These are phyloP conservation scores for Ectropis crepuscularia DNA, from an alignment of 2,888 invertebrate species.

Conservation along the genomic window DNA sequence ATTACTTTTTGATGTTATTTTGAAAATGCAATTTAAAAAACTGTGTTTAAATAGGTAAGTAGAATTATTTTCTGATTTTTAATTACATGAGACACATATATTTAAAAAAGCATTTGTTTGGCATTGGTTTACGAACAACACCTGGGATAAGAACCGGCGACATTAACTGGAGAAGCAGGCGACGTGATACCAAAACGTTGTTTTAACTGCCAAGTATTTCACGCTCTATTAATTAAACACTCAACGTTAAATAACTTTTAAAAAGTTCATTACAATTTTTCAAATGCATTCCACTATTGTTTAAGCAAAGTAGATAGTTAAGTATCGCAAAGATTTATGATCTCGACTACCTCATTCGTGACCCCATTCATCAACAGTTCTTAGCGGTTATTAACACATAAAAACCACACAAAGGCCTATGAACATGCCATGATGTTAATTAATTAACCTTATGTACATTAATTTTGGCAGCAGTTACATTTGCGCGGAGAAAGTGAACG, in stretches of 20 bases:
- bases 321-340: conserved; percentile 18
- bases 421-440: conserved; percentile 24
- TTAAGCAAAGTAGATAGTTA: background rate
- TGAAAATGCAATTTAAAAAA: too few relatives aligned
- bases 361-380: conserved; percentile 18
- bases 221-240: background rate
- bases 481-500: conserved; percentile 61
- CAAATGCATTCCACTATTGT: conserved; percentile 8
- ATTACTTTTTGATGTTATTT: too few relatives aligned
- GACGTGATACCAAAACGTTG: too few relatives aligned
- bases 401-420: conserved; percentile 33
- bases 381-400: conserved; percentile 11
- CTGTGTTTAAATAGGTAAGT: too few relatives aligned
- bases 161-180: too few relatives aligned
- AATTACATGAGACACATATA: too few relatives aligned
- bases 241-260: conserved; percentile 8
- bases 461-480: conserved; percentile 56
- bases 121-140: too few relatives aligned
- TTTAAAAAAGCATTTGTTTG: too few relatives aligned
- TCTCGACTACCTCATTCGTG: conserved; percentile 15
- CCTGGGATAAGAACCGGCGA: too few relatives aligned
- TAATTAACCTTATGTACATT: conserved; percentile 45
- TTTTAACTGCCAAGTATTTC: too few relatives aligned
- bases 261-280: conserved; percentile 12
- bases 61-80: too few relatives aligned